Base-by-base conservation (phyloP, 2,113 vertebrate species). In the Pseudonaja textilis region DNA sequence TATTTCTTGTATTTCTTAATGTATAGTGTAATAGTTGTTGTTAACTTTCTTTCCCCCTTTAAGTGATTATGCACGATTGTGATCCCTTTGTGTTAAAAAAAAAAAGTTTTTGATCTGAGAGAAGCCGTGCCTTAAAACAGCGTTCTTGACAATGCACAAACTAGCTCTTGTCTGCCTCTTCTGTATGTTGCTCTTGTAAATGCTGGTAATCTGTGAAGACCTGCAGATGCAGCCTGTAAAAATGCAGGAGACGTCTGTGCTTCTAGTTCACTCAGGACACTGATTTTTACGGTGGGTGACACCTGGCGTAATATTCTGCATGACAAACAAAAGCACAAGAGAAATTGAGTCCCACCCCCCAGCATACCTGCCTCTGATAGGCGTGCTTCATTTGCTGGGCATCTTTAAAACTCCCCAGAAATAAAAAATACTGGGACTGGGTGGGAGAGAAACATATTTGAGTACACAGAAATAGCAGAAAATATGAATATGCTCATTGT, bases 21-120 rank as follows among this genome's bases (percentile, higher is more conserved):
- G 98, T 99, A 99, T 99, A 99, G 98, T 98, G 98, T 98, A 98
- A 98, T 99, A 99, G 98, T 98, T 98, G 98, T 98, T 98, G 98
- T 98, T 98, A 98, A 97, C 98, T 98, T 98, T 97, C 96, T 96
- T 98, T 97, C 97, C 95, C 97, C 97, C 96, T 97, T 98, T 97
- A 98, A 96, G 97, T 97, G 94, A 97, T 98, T 98, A 98, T 97
- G 98, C 98, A 98, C 97, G 97, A 95, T 98, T 97, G 96, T 98
- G 97, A 97, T 97, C 97, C 96, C 97, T 98, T 98, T 98, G 98
- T 96, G 98, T 98, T 69, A 88, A 88, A 88, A 54, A 42, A 42
- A 57, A 59, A 59, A 91, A 98, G 97, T 98, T 98, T 98, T 97
- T 98, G 89, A 97, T 97, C 97, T 97, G 97, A 97, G 97, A 98